These are phyloP conservation scores for Leucoma salicis DNA, from an alignment of 2,888 invertebrate species.

Conservation along the genomic window DNA sequence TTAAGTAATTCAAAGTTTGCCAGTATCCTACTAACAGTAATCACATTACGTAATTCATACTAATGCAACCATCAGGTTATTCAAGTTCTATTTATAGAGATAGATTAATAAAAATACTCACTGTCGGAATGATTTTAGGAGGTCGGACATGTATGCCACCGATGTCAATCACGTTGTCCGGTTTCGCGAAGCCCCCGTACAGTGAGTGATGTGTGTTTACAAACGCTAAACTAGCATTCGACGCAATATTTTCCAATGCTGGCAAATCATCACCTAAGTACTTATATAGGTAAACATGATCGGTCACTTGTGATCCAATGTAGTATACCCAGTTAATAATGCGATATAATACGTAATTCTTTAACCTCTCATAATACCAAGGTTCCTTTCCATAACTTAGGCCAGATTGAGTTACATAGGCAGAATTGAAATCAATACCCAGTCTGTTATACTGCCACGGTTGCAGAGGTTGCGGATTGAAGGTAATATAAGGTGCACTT, in stretches of 20 bases:
- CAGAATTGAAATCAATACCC: slow-evolving; percentile 77
- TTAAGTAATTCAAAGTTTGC: too few relatives aligned
- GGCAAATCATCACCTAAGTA: slow-evolving; percentile 79
- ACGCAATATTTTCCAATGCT: slow-evolving; percentile 79
- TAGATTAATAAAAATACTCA: slow-evolving; percentile 42
- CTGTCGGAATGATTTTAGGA: slow-evolving; percentile 73
- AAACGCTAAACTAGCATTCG: slow-evolving; percentile 81
- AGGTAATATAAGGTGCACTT: slow-evolving; percentile 83
- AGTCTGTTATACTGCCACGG: slow-evolving; percentile 79
- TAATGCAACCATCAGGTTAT: not conserved
- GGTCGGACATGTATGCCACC: slow-evolving; percentile 84
- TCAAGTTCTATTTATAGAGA: slow-evolving; percentile 6
- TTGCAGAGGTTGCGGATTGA: slow-evolving; percentile 80
- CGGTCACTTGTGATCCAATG: slow-evolving; percentile 66
- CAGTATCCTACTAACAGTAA: too few relatives aligned
- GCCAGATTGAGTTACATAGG: slow-evolving; percentile 69
- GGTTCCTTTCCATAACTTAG: slow-evolving; percentile 71
- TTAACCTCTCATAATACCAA: slow-evolving; percentile 71
- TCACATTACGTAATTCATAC: slow-evolving; percentile 3
- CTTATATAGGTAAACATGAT: slow-evolving; percentile 70
- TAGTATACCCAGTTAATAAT: slow-evolving; percentile 74
- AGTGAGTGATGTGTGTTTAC: slow-evolving; percentile 86
- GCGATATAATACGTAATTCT: slow-evolving; percentile 65
- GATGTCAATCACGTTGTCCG: slow-evolving; percentile 84
- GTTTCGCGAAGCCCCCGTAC: slow-evolving; percentile 80